These are phyloP conservation scores for Plebejus melissa DNA, from an alignment of 2,888 invertebrate genomes.

Conservation along the genomic window DNA sequence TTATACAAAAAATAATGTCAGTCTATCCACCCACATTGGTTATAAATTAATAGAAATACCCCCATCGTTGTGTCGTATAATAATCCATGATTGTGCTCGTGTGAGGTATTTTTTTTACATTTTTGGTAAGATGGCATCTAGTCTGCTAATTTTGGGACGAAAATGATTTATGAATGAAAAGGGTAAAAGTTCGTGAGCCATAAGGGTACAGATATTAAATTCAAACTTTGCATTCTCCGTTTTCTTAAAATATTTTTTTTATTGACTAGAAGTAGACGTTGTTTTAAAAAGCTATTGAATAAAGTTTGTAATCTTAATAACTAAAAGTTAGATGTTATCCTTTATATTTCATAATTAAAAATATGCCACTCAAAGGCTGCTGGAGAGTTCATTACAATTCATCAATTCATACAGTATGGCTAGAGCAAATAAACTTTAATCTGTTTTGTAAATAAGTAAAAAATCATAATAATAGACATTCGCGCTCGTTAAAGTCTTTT, in stretches of 20 bases:
- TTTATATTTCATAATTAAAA: not conserved
- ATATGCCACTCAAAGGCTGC: not conserved
- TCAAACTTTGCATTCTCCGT: not conserved
- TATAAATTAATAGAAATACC: constrained; percentile 78
- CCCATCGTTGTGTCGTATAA: constrained; percentile 71
- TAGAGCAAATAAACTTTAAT: not conserved
- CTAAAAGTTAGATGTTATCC: not conserved
- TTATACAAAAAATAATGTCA: constrained; percentile 68
- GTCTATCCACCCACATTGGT: constrained; percentile 77
- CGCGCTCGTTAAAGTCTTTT: constrained; percentile 30
- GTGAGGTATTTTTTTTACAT: constrained; percentile 75
- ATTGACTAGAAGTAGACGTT: too few relatives aligned
- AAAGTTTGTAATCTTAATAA: not conserved
- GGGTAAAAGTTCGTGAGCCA: constrained; percentile 30
- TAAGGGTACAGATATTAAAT: not conserved
- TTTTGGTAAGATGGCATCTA: constrained; percentile 57
- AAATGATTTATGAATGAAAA: constrained; percentile 56
- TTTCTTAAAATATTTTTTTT: not conserved
- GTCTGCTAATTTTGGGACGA: constrained; percentile 61
- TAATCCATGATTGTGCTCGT: constrained; percentile 71
- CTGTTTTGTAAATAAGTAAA: constrained; percentile 10
- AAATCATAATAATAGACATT: constrained; percentile 20
- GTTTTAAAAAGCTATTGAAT: too few relatives aligned
- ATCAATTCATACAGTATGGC: not conserved
- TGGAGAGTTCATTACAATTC: constrained; percentile 19